A percentile compares a stretch with the other conserved stretches of the same genome.
Evolutionary conservation across 1,140 invertebrate species (phyloP).

Genomic region (Rhynchophorus ferrugineus): DNA sequence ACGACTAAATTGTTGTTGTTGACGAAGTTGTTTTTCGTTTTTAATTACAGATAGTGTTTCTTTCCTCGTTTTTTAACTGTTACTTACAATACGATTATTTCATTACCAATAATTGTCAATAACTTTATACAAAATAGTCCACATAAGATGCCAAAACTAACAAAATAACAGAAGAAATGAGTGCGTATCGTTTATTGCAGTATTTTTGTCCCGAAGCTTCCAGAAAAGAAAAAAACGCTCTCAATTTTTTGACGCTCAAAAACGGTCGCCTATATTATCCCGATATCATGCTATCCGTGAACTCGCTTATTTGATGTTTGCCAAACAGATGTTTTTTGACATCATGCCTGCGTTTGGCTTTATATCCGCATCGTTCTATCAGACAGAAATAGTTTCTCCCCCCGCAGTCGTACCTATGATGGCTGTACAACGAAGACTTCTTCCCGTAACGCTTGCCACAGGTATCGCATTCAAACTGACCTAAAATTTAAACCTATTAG

Average conservation of each 20-base stretch:
- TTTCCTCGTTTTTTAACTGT: too few species aligned
- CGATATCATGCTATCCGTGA: background rate
- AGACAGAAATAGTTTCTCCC: background rate
- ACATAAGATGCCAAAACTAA: too few species aligned
- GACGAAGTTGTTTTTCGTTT: too few species aligned
- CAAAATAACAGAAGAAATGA: too few species aligned
- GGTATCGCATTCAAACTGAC: constrained; percentile 4
- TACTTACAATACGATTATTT: too few species aligned
- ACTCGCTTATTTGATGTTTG: background rate
- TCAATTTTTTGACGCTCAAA: background rate
- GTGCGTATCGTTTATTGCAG: too few species aligned
- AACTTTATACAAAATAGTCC: too few species aligned
- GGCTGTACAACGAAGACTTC: background rate
- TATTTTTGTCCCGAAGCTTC: too few species aligned
- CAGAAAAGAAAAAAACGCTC: background rate
- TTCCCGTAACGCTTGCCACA: background rate
- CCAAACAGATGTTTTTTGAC: background rate
- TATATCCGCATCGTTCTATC: background rate
- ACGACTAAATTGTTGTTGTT: too few species aligned
- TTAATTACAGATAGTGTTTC: too few species aligned
- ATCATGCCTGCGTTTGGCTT: background rate
- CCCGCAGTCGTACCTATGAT: background rate
- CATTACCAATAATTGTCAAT: too few species aligned
- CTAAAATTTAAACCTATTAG: too few species aligned
- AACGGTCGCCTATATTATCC: background rate